A percentile compares a stretch with the other conserved stretches of the same genome.
phyloP scores from a whole-genome alignment of 2,113 vertebrate species.

The Redunca redunca region DNA sequence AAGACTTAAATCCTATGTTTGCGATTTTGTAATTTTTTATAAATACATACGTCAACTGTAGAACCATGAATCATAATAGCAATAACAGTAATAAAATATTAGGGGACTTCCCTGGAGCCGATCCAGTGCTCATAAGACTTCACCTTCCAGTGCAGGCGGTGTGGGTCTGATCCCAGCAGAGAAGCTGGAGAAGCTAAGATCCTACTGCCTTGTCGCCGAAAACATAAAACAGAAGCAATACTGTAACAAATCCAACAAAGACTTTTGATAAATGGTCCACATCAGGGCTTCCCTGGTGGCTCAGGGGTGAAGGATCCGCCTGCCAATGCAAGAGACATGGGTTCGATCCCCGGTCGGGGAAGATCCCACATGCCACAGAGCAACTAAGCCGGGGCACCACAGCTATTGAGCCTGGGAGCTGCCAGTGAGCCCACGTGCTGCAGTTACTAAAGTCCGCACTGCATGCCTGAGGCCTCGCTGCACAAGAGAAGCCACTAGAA shows the following conservation, averaged over 20 bases:
- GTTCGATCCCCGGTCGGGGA: background rate
- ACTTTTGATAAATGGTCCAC: background rate
- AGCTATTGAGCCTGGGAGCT: background rate
- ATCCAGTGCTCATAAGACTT: background rate
- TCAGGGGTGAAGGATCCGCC: background rate
- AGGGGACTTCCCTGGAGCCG: background rate
- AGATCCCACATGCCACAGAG: background rate
- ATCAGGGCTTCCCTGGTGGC: background rate
- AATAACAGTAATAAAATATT: background rate
- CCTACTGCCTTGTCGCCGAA: rapidly evolving
- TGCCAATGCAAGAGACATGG: background rate
- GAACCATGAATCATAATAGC: background rate
- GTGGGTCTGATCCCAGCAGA: background rate
- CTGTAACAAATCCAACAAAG: background rate
- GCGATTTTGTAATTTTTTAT: background rate
- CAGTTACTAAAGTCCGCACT: background rate
- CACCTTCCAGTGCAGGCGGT: background rate
- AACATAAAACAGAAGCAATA: background rate
- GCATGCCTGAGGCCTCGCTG: background rate
- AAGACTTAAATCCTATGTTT: background rate
- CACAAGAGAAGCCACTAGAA: background rate
- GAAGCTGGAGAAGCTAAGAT: background rate
- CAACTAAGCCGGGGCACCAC: background rate
- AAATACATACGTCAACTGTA: background rate
- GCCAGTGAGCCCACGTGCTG: background rate